Evolutionary conservation across 2,113 vertebrate genomes (phyloP).

Genomic region (Gadus chalcogrammus): DNA sequence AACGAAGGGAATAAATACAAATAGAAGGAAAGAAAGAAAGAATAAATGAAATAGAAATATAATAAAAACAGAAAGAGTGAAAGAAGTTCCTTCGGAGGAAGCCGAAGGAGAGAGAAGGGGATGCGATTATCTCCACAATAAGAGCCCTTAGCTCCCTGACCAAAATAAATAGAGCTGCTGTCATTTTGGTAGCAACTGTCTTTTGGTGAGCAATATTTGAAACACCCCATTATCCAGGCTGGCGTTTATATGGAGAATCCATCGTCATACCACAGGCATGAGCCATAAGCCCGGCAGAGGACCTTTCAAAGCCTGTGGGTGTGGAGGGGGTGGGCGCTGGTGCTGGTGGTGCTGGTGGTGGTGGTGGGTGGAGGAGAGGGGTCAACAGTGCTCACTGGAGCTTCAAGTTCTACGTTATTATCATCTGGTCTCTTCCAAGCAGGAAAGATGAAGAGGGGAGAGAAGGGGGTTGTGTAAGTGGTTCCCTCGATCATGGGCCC

Average conservation of each 20-base stretch:
- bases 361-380: slow-evolving; percentile 41
- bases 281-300: slow-evolving; percentile 74
- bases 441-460: slow-evolving; percentile 50
- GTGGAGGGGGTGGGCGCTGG: slow-evolving; percentile 29
- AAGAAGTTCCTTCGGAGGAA: neutral
- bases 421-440: slow-evolving; percentile 68
- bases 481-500: slow-evolving; percentile 36
- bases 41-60: too few relatives aligned
- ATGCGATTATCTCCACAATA: slow-evolving; percentile 73
- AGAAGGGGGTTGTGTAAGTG: slow-evolving; percentile 19
- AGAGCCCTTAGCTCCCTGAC: slow-evolving; percentile 66
- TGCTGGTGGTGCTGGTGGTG: slow-evolving; percentile 26
- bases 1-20: too few relatives aligned
- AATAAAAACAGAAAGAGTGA: neutral
- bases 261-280: slow-evolving; percentile 80
- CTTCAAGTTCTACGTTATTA: slow-evolving; percentile 62
- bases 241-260: slow-evolving; percentile 75
- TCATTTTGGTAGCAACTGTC: slow-evolving; percentile 77
- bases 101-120: slow-evolving; percentile 14
- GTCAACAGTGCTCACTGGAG: slow-evolving; percentile 48
- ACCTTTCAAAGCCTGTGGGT: slow-evolving; percentile 64
- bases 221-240: slow-evolving; percentile 68
- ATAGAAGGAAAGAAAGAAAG: too few relatives aligned
- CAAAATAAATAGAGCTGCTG: slow-evolving; percentile 76
- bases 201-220: slow-evolving; percentile 72